Evolutionary conservation across 2,113 vertebrate genomes (phyloP), one percentile per base, ranked within the genome.

Genomic region (Oreocharis arfaki): DNA sequence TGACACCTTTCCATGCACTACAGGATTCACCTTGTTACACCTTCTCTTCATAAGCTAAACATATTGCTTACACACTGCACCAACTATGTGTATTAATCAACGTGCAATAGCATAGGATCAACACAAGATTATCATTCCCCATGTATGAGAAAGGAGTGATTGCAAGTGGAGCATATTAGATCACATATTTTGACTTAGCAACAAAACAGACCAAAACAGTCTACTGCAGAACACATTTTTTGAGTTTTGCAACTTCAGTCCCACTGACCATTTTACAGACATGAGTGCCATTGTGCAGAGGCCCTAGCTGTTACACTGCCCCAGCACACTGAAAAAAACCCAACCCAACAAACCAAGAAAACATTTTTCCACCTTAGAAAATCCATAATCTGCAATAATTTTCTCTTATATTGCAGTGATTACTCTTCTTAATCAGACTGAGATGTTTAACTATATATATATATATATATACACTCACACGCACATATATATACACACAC

Each of bases 391-490:
- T 52, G 27, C 23, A 78, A 79, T 49, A 28, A 46, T 67, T 89
- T 27, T 50, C 23, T 30, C 28, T 32, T 18, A n/a, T 6, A 9
- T 52, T 27, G 24, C 65, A 53, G 47, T 19, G 32, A 57, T 76
- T 76, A 49, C 11, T 41, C 27, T 24, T 71, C 20, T 57, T 55
- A 39, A 13, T 56, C 10, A 75, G 69, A 87, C 3, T 35, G 22
- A 84, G 17, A 27, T 3, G 1, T 39, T 30, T 19, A 63, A 13
- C 44, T 32, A 35, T 1, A 41, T 3, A 71, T 4, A 23, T 2
- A 50, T 3, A 47, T 5, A 35, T 2, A 63, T 9, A 11, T 1
- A 42, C 0, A 28, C 2, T 39, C 1, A 16, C 1, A 15, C 1
- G n/a, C n/a, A 30, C 3, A 47, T 5, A 35, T 2, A 63, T 9